Percentiles rank a stretch among this genome's conserved stretches.
Evolutionary conservation across 2,888 invertebrate species (phyloP).

Genomic region (Callinectes sapidus): DNA sequence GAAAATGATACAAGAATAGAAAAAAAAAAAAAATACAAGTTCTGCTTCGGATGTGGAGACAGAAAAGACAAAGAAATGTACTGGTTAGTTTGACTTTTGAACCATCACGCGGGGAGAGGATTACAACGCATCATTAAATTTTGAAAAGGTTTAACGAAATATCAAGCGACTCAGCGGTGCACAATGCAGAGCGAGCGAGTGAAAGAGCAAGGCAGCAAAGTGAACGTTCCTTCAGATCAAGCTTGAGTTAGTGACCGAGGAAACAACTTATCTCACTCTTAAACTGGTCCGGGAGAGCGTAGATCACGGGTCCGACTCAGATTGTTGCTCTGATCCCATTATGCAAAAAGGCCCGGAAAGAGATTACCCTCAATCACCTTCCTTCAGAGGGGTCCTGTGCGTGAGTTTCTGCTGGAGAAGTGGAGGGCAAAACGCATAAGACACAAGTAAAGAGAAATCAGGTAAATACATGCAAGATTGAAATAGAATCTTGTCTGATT

Average conservation of each 20-base stretch:
- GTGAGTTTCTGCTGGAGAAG: neutral
- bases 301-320: slow-evolving; percentile 13
- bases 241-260: neutral
- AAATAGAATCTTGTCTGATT: too few species aligned
- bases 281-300: slow-evolving; percentile 24
- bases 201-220: neutral
- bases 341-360: slow-evolving; percentile 10
- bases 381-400: neutral
- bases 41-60: neutral
- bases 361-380: slow-evolving; percentile 7
- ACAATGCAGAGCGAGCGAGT: neutral
- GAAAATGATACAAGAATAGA: neutral
- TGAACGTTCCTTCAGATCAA: neutral
- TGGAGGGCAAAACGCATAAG: neutral
- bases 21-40: too few species aligned
- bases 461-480: neutral
- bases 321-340: slow-evolving; percentile 28
- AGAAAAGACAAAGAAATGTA: neutral
- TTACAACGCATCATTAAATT: slow-evolving; percentile 1
- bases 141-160: neutral
- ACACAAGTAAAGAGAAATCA: neutral
- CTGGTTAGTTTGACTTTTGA: neutral
- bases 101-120: neutral
- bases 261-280: slow-evolving; percentile 31
- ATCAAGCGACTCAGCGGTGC: neutral